Evolutionary conservation across 1,140 invertebrate species (phyloP).

Genomic region (Carcinoscorpius rotundicauda): DNA sequence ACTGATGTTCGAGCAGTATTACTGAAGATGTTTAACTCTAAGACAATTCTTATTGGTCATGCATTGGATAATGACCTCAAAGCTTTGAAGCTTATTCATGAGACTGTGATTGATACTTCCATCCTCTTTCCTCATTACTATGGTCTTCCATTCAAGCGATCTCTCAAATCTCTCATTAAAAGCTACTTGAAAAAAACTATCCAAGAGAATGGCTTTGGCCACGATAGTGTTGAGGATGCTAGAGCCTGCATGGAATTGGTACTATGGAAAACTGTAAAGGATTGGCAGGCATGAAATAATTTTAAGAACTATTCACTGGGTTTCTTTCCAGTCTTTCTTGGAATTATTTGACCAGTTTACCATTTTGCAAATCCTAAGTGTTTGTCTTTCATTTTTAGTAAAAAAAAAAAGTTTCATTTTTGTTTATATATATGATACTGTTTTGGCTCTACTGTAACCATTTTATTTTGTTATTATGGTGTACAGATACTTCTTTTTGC

Average conservation of each 20-base stretch:
- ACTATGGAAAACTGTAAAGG: slow-evolving; percentile 38
- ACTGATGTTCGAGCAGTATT: slow-evolving; percentile 79
- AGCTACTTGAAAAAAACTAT: slow-evolving; percentile 86
- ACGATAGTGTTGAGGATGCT: slow-evolving; percentile 81
- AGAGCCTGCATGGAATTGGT: slow-evolving; percentile 67
- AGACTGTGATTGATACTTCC: slow-evolving; percentile 82
- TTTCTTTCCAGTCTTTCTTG: too few relatives aligned
- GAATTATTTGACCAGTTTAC: too few relatives aligned
- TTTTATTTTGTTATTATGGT: too few relatives aligned
- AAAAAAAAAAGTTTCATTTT: too few relatives aligned
- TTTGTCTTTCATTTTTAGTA: too few relatives aligned
- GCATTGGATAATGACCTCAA: slow-evolving; percentile 93
- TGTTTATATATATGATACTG: too few relatives aligned
- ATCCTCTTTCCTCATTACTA: slow-evolving; percentile 87
- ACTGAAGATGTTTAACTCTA: slow-evolving; percentile 70
- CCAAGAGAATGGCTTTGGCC: slow-evolving; percentile 75
- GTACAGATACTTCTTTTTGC: too few relatives aligned
- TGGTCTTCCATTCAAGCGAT: slow-evolving; percentile 80
- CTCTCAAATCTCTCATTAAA: slow-evolving; percentile 67
- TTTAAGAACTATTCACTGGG: too few relatives aligned
- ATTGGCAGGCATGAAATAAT: background rate
- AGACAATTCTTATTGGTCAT: slow-evolving; percentile 90
- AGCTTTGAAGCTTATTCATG: slow-evolving; percentile 83
- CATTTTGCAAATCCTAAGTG: too few relatives aligned
- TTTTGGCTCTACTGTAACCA: too few relatives aligned